Base-by-base conservation (phyloP, 2,888 invertebrate genomes). In the Monochamus alternatus region DNA sequence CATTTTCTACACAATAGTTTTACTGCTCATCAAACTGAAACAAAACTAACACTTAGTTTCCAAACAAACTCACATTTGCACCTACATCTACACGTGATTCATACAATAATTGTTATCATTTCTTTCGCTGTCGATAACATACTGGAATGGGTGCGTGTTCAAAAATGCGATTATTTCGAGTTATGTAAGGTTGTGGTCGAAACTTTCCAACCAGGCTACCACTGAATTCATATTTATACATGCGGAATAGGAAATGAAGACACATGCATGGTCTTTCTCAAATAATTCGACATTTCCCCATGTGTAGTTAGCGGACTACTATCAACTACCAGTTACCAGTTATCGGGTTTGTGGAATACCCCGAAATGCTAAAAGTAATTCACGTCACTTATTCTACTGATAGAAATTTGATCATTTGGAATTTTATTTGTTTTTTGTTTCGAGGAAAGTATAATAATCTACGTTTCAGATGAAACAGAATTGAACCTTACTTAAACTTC, bases 1-100 rank as follows among this genome's bases (percentile, higher is more conserved):
- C 82, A 84, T 82, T 38, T 68, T 80, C 68, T 38, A 44, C 47
- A 5, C n/a, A 47, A 30, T 38, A n/a, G 3, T 7, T 7, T n/a
- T 9, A 8, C 38, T 22, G 38, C 60, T 60, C 8, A 22, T 22
- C 22, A 47, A 8, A 14, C 69, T 69, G 69, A 44, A 69, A 68
- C 2, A 38, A 9, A 68, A 44, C 8, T 3, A 55, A 5, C n/a
- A 22, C 22, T 55, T 55, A 55, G 55, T 7, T 55, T 14, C 1
- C n/a, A n/a, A n/a, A n/a, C 14, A 55, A n/a, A n/a, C n/a, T n/a
- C 55, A 14, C 1, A 12, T 22, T 55, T 14, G n/a, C 55, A 55
- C 55, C 10, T 5, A 55, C 52, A 52, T n/a, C 9, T n/a, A 52
- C n/a, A 52, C 14, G 55, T 14, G 55, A 55, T 4, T 14, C 55